phyloP scores from a whole-genome alignment of 1,140 invertebrate species.

The Uloborus diversus region DNA sequence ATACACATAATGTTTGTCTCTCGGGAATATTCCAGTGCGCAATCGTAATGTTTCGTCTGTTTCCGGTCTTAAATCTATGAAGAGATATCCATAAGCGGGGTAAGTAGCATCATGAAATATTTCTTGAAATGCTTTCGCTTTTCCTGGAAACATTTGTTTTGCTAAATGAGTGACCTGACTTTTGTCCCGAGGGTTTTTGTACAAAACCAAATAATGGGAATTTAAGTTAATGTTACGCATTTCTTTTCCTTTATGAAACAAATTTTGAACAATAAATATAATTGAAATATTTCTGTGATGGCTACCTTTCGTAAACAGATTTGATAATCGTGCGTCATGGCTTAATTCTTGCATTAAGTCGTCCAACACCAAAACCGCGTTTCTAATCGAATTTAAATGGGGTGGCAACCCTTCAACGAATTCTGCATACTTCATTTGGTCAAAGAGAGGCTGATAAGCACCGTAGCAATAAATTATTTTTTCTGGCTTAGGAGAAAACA shows the following conservation, averaged over 20 bases:
- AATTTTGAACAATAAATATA: conserved; percentile 2
- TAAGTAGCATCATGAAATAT: not conserved
- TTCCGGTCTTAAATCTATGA: not conserved
- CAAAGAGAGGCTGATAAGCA: not conserved
- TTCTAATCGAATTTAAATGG: not conserved
- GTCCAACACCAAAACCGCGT: conserved; percentile 60
- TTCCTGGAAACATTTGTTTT: not conserved
- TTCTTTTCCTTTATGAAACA: conserved; percentile 16
- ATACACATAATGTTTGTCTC: not conserved
- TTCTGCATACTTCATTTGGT: not conserved
- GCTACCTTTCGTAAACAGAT: conserved; percentile 65
- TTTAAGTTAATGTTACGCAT: too few relatives aligned
- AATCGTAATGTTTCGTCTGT: not conserved
- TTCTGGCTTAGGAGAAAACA: too few relatives aligned
- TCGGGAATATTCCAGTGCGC: not conserved
- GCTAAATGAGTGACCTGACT: not conserved
- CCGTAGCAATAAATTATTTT: conserved; percentile 15
- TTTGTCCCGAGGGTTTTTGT: conserved; percentile 7
- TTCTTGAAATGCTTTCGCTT: conserved; percentile 13
- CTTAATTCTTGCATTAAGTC: conserved; percentile 64
- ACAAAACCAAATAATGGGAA: not conserved
- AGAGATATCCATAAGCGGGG: not conserved
- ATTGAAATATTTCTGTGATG: not conserved
- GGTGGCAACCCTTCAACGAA: conserved; percentile 16
- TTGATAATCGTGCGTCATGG: conserved; percentile 61